A percentile compares a stretch with the other conserved stretches of the same genome.
Evolutionary conservation across 2,797 vertebrate genomes (phyloP).

Genomic region (Sebastes itinus): DNA sequence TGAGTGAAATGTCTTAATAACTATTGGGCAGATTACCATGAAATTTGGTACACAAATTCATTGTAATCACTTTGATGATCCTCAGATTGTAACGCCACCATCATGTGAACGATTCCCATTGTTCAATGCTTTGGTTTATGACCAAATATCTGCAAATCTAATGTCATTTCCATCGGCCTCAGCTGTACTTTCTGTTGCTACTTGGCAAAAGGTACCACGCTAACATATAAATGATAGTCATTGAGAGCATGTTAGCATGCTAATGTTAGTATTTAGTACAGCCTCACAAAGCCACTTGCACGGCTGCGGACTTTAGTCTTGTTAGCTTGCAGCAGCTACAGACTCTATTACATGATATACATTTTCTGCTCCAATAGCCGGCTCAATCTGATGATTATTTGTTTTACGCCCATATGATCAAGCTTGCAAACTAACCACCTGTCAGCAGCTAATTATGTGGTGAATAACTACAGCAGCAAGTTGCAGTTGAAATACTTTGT

Average conservation of each 20-base stretch:
- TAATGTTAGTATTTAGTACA: neutral
- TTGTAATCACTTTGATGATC: neutral
- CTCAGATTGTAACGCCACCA: neutral
- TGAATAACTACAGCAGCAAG: neutral
- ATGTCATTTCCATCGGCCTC: neutral
- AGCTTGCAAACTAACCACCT: slow-evolving; percentile 24
- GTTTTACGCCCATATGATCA: slow-evolving; percentile 1
- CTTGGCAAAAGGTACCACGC: neutral
- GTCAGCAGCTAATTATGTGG: slow-evolving; percentile 31
- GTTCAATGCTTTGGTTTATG: neutral
- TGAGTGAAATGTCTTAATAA: neutral
- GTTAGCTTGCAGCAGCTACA: neutral
- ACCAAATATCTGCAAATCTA: neutral
- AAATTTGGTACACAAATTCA: neutral
- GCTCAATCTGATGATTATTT: neutral
- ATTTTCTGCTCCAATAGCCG: neutral
- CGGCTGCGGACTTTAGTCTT: neutral
- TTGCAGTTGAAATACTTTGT: slow-evolving; percentile 5
- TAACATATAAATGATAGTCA: neutral
- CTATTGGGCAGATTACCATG: neutral
- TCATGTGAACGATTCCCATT: neutral
- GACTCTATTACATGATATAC: neutral
- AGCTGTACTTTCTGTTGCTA: neutral
- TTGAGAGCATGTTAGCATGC: neutral
- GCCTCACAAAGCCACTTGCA: neutral